These are phyloP conservation scores for Drosophila bocqueti DNA, from an alignment of 1,140 invertebrate species.

Conservation along the genomic window DNA sequence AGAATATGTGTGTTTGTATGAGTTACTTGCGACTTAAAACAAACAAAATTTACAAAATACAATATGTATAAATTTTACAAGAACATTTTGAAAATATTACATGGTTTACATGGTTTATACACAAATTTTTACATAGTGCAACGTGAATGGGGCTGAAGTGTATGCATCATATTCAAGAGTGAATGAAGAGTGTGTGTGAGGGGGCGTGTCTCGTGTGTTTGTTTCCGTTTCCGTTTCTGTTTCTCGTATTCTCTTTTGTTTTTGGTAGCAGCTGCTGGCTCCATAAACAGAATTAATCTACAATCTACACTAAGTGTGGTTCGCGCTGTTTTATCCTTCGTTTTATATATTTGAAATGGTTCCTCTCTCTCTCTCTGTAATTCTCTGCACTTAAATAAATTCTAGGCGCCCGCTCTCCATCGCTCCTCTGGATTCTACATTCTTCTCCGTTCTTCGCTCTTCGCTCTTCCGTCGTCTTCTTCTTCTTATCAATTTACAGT, in stretches of 20 bases:
- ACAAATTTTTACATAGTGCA: slow-evolving; percentile 81
- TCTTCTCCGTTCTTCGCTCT: slow-evolving; percentile 13
- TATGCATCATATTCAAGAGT: slow-evolving; percentile 27
- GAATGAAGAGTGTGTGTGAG: slow-evolving; percentile 28
- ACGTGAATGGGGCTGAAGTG: slow-evolving; percentile 71
- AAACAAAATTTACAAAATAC: slow-evolving; percentile 75
- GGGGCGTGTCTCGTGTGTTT: slow-evolving; percentile 43
- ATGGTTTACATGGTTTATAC: slow-evolving; percentile 69
- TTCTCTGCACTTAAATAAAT: slow-evolving; percentile 45
- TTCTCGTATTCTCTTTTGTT: slow-evolving; percentile 29
- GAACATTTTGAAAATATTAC: slow-evolving; percentile 77
- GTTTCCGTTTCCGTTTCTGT: slow-evolving; percentile 21
- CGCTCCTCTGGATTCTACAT: slow-evolving; percentile 21
- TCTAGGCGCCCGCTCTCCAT: slow-evolving; percentile 49
- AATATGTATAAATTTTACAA: slow-evolving; percentile 71
- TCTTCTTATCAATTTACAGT: slow-evolving; percentile 66
- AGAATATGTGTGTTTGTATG: slow-evolving; percentile 30
- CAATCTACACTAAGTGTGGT: slow-evolving; percentile 51
- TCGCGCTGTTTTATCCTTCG: slow-evolving; percentile 41
- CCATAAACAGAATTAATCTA: slow-evolving; percentile 46
- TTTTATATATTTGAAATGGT: slow-evolving; percentile 64
- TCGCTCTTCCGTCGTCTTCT: slow-evolving; percentile 27
- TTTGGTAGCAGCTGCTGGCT: slow-evolving; percentile 55
- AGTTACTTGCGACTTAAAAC: slow-evolving; percentile 65
- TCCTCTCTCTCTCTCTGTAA: slow-evolving; percentile 21